Evolutionary conservation across 2,113 vertebrate species (phyloP).

Genomic region (Phycodurus eques): DNA sequence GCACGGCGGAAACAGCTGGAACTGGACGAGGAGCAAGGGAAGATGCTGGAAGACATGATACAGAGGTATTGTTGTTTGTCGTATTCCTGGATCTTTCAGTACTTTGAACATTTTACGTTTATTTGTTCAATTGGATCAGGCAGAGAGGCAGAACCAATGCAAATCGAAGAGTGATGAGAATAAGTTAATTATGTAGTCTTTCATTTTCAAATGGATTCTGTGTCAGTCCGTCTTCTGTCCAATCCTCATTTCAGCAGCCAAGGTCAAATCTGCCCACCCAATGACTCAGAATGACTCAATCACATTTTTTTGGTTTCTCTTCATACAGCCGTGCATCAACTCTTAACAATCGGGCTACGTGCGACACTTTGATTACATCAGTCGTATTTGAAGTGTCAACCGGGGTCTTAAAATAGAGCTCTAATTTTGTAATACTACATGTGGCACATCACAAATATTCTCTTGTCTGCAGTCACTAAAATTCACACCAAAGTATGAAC

Average conservation of each 20-base stretch:
- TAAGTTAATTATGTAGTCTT: background rate
- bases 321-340: background rate
- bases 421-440: background rate
- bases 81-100: background rate
- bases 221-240: background rate
- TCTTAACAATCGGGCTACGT: background rate
- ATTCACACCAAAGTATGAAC: slow-evolving; percentile 10
- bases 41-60: slow-evolving; percentile 86
- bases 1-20: slow-evolving; percentile 84
- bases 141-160: slow-evolving; percentile 9
- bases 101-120: slow-evolving; percentile 1
- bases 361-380: background rate
- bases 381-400: slow-evolving; percentile 3
- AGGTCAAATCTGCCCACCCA: background rate
- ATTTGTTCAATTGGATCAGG: background rate
- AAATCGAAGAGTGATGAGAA: background rate
- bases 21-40: slow-evolving; percentile 86
- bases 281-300: background rate
- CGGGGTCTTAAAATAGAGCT: slow-evolving; percentile 1
- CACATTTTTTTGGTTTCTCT: background rate
- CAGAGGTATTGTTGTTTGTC: slow-evolving; percentile 76
- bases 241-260: background rate
- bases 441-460: slow-evolving; percentile 6
- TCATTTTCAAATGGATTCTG: slow-evolving; percentile 7
- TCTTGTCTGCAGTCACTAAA: background rate